A percentile compares a stretch with the other conserved stretches of the same genome.
Evolutionary conservation across 2,888 invertebrate genomes (phyloP).

Genomic region (Pteria penguin): DNA sequence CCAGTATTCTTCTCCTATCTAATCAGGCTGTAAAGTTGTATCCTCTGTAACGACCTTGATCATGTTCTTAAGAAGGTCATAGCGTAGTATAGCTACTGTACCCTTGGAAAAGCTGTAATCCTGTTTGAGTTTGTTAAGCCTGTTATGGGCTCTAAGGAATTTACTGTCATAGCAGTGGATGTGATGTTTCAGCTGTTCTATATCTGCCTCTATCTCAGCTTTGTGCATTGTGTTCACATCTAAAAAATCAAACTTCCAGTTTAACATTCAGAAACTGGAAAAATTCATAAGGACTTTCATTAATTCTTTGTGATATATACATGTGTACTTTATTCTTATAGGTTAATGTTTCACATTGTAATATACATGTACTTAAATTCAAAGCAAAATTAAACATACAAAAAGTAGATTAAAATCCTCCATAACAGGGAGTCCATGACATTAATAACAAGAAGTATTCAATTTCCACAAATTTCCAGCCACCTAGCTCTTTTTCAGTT

Average conservation of each 20-base stretch:
- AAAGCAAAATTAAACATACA: no score
- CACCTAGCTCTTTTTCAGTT: no score
- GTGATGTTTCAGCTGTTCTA: constrained; percentile 34
- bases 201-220: constrained; percentile 43
- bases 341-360: no score
- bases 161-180: constrained; percentile 42
- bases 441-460: no score
- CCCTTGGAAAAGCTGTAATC: constrained; percentile 44
- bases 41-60: constrained; percentile 44
- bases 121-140: constrained; percentile 39
- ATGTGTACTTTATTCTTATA: no score
- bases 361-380: no score
- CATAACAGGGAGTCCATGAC: no score
- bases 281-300: neutral
- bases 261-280: no score
- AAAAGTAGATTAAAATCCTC: no score
- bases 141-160: constrained; percentile 43
- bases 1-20: neutral
- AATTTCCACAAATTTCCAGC: no score
- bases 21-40: constrained; percentile 31
- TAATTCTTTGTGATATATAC: no score
- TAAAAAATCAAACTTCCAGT: constrained; percentile 15
- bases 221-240: constrained; percentile 46
- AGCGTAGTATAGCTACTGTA: constrained; percentile 25
- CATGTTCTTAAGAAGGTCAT: constrained; percentile 44